phyloP scores from a whole-genome alignment of 2,113 vertebrate species.

The Delphinapterus leucas region DNA sequence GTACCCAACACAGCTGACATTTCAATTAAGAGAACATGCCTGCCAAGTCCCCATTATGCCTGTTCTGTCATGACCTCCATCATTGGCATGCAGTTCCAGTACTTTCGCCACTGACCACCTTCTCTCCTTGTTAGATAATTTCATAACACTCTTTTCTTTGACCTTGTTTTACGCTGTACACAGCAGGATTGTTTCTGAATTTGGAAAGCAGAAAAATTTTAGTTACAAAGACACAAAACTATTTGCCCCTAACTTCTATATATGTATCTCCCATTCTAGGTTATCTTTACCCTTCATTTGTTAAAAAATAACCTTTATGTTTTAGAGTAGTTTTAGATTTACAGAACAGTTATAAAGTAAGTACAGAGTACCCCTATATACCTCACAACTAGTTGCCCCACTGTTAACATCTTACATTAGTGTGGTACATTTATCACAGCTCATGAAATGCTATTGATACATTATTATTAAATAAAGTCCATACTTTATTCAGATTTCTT shows the following conservation, averaged over 20 bases:
- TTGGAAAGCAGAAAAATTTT: neutral
- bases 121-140: neutral
- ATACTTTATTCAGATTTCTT: neutral
- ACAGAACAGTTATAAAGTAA: neutral
- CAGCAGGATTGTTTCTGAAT: constrained; percentile 10
- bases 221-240: neutral
- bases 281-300: neutral
- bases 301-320: neutral
- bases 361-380: too few species aligned
- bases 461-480: neutral
- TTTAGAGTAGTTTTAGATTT: neutral
- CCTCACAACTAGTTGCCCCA: neutral
- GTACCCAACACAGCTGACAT: constrained; percentile 41
- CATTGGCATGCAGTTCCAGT: neutral
- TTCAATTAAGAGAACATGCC: constrained; percentile 19
- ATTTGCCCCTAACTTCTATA: neutral
- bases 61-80: neutral
- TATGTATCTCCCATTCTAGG: neutral
- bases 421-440: neutral
- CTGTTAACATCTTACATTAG: neutral
- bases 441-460: neutral
- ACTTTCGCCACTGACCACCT: neutral
- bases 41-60: neutral
- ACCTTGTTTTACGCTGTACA: constrained; percentile 13
- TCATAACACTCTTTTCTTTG: neutral